Percentiles rank a stretch among this genome's conserved stretches.
Conservation (phyloP, 2,113 vertebrate species). For the Hucho hucho region DNA sequence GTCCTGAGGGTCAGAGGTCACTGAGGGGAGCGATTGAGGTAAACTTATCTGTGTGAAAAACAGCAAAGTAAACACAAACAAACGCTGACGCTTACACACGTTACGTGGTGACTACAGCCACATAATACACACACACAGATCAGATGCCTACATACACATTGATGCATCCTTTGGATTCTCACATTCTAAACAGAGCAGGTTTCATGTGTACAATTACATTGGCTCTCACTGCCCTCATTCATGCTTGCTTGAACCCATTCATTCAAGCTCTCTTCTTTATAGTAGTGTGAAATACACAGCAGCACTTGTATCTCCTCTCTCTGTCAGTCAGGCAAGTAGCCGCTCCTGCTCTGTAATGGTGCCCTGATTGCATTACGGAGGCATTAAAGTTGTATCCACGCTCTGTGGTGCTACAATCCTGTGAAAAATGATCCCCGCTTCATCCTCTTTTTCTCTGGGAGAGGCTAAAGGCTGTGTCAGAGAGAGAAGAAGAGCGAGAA, state of each 20-base stretch:
- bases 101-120: no score
- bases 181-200: neutral
- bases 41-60: no score
- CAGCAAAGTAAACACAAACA: no score
- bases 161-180: no score
- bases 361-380: constrained; percentile 31
- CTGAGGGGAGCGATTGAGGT: neutral
- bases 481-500: neutral
- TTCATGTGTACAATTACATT: no score
- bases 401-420: constrained; percentile 7
- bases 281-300: neutral
- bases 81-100: no score
- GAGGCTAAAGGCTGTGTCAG: constrained; percentile 18
- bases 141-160: no score
- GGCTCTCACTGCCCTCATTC: neutral
- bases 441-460: neutral
- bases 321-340: neutral
- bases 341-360: constrained; percentile 5
- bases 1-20: neutral
- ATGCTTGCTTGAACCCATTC: neutral
- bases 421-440: constrained; percentile 37
- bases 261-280: neutral
- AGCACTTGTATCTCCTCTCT: neutral
- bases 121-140: no score
- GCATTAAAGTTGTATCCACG: constrained; percentile 58